Conservation (phyloP, 2,113 vertebrate species). For the Microcebus griseorufus region DNA sequence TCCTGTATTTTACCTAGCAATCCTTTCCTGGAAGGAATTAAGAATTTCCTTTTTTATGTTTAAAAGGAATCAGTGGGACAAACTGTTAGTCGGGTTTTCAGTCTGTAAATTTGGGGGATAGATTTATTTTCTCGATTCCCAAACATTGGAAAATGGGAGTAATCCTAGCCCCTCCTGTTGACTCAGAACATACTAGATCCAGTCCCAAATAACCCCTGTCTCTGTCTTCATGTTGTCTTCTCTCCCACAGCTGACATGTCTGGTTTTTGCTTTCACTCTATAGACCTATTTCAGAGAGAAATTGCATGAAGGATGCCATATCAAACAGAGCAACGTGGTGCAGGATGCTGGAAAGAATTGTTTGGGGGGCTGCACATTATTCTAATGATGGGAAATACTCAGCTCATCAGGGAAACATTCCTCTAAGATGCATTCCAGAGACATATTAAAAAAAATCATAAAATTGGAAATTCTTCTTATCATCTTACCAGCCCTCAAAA, state of each 20-base stretch:
- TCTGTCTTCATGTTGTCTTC: not conserved
- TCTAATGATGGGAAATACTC: not conserved
- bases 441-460: slow-evolving; percentile 10
- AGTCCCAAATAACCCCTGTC: not conserved
- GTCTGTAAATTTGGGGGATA: not conserved
- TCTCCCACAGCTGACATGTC: not conserved
- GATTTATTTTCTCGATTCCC: not conserved
- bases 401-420: not conserved
- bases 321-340: not conserved
- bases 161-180: not conserved
- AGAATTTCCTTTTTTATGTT: not conserved
- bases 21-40: not conserved
- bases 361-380: not conserved
- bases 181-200: not conserved
- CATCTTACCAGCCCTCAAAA: not conserved
- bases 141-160: not conserved
- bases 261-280: not conserved
- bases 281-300: not conserved
- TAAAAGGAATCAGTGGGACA: not conserved
- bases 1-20: slow-evolving; percentile 10
- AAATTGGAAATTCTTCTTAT: slow-evolving; percentile 31
- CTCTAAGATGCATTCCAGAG: not conserved
- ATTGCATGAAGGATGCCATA: not conserved
- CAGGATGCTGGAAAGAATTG: not conserved
- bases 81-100: not conserved